Conservation (phyloP, 2,888 invertebrate genomes). For the Amphipyra berbera region DNA sequence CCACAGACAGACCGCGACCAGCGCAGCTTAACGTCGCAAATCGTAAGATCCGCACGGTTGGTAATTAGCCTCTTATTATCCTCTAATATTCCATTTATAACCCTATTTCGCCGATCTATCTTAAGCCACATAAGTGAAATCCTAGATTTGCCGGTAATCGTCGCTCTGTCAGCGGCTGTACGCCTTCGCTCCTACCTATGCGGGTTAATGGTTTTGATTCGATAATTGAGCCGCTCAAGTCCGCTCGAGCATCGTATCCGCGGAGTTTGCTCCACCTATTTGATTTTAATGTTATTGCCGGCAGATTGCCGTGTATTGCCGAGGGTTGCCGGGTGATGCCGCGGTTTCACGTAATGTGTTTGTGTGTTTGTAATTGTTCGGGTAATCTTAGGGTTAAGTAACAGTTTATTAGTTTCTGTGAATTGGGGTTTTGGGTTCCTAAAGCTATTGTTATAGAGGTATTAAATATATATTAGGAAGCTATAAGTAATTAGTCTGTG, state of each 20-base stretch:
- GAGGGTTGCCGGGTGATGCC: conserved; percentile 10
- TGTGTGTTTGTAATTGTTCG: conserved; percentile 32
- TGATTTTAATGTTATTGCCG: conserved; percentile 48
- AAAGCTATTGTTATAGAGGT: conserved; percentile 15
- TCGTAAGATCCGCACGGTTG: too few relatives aligned
- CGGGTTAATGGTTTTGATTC: conserved; percentile 54
- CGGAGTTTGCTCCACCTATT: conserved; percentile 39
- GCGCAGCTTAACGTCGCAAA: too few relatives aligned
- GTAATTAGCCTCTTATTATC: too few relatives aligned
- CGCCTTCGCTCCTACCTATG: conserved; percentile 33
- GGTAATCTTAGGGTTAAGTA: conserved; percentile 24
- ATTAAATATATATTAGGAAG: conserved; percentile 19
- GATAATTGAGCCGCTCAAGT: conserved; percentile 58
- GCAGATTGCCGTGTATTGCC: conserved; percentile 16
- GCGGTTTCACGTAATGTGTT: conserved; percentile 24
- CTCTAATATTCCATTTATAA: conserved; percentile 22
- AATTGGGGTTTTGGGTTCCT: conserved; percentile 8
- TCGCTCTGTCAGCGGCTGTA: conserved; percentile 39
- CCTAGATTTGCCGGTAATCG: conserved; percentile 50
- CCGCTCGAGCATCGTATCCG: conserved; percentile 34
- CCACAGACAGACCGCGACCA: too few relatives aligned
- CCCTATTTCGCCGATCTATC: conserved; percentile 18
- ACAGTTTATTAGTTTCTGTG: conserved; percentile 19
- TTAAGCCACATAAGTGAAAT: conserved; percentile 41
- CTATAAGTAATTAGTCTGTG: conserved; percentile 3